These are phyloP conservation scores for Drosophila burlai DNA, from an alignment of 1,140 invertebrate genomes.

Conservation along the genomic window DNA sequence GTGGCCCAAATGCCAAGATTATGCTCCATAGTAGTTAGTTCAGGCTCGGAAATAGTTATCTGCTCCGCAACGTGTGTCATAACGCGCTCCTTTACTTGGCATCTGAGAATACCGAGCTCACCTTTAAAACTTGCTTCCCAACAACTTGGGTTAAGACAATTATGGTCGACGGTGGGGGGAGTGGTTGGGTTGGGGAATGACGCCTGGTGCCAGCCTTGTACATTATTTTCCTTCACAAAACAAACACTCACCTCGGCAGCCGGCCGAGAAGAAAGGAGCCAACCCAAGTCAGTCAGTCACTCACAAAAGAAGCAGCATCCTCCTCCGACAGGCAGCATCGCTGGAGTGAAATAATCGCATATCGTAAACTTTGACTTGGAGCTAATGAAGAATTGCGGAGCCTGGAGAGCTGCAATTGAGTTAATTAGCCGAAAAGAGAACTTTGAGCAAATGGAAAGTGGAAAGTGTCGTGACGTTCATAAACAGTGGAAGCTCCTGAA, in stretches of 20 bases:
- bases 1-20: slow-evolving; percentile 47
- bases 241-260: slow-evolving; percentile 59
- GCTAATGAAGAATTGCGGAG: slow-evolving; percentile 53
- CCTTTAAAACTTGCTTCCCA: slow-evolving; percentile 38
- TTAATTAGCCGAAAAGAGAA: slow-evolving; percentile 48
- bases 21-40: slow-evolving; percentile 34
- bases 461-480: slow-evolving; percentile 30
- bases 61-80: slow-evolving; percentile 32
- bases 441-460: slow-evolving; percentile 29
- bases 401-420: slow-evolving; percentile 38
- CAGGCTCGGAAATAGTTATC: slow-evolving; percentile 40
- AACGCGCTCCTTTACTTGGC: neutral
- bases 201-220: slow-evolving; percentile 20
- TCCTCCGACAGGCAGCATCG: slow-evolving; percentile 28
- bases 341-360: slow-evolving; percentile 63
- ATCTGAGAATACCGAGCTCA: slow-evolving; percentile 12
- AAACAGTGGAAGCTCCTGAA: slow-evolving; percentile 8
- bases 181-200: slow-evolving; percentile 4
- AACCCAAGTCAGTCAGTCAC: slow-evolving; percentile 5
- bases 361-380: slow-evolving; percentile 56
- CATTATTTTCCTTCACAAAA: slow-evolving; percentile 66
- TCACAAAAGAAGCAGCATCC: slow-evolving; percentile 43
- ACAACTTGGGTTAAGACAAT: slow-evolving; percentile 38
- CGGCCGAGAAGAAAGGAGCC: slow-evolving; percentile 19
- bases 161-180: slow-evolving; percentile 11